A percentile compares a stretch with the other conserved stretches of the same genome.
These are phyloP conservation scores for Benitochromis conjunctus DNA, from an alignment of 2,113 vertebrate species.

Conservation along the genomic window DNA sequence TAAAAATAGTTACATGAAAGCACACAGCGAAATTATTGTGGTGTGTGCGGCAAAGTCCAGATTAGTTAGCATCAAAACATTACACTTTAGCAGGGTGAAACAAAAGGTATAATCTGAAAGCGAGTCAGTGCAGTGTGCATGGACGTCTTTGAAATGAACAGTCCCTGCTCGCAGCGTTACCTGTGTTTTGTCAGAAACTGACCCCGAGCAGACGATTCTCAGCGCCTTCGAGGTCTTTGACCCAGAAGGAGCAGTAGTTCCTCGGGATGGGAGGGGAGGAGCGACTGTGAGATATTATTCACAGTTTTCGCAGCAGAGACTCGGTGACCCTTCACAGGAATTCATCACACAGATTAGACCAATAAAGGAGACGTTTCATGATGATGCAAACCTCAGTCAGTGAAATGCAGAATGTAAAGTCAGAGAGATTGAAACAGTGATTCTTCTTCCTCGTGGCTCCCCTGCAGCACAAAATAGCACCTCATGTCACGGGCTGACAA, in stretches of 20 bases:
- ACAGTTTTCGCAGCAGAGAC: background rate
- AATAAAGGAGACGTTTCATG: background rate
- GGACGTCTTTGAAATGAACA: background rate
- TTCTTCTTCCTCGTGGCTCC: constrained; percentile 5
- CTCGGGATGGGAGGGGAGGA: background rate
- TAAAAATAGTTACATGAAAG: background rate
- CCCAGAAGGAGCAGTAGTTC: constrained; percentile 6
- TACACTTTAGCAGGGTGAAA: background rate
- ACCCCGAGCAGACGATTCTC: background rate
- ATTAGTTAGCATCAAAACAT: background rate
- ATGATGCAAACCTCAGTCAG: background rate
- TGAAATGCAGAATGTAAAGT: constrained; percentile 18
- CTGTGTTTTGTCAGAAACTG: constrained; percentile 19
- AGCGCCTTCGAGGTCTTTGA: constrained; percentile 24
- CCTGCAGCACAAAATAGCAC: constrained; percentile 44
- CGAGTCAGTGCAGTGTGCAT: background rate
- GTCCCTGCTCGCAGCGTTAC: background rate
- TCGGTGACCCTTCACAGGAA: background rate
- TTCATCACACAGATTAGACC: background rate
- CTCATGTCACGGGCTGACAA: constrained; percentile 41
- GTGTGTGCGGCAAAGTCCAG: background rate
- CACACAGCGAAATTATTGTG: background rate
- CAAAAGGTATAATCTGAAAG: background rate
- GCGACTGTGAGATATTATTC: background rate
- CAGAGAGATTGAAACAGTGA: constrained; percentile 5